These are phyloP conservation scores for Psylliodes chrysocephalus DNA, from an alignment of 2,888 invertebrate genomes.

Conservation along the genomic window DNA sequence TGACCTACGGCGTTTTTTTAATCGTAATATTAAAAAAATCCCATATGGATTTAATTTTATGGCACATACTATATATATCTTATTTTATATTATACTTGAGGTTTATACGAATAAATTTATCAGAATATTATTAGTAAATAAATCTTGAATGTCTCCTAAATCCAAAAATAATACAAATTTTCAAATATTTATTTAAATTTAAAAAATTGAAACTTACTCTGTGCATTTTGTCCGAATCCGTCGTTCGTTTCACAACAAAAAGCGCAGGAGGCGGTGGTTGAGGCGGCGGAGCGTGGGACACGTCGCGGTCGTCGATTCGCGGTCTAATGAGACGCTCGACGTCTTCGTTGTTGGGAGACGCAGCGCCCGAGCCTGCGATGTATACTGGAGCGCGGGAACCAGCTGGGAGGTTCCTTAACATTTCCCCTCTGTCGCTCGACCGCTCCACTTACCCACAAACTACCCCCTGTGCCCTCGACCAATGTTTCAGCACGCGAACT, in stretches of 20 bases:
- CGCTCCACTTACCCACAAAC: slow-evolving; percentile 29
- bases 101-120: no score
- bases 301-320: slow-evolving; percentile 55
- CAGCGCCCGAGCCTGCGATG: slow-evolving; percentile 42
- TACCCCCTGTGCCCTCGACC: slow-evolving; percentile 4
- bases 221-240: slow-evolving; percentile 43
- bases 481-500: slow-evolving; percentile 13
- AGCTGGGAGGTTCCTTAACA: slow-evolving; percentile 56
- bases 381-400: slow-evolving; percentile 62
- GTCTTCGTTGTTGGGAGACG: slow-evolving; percentile 36
- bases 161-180: no score
- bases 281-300: slow-evolving; percentile 53
- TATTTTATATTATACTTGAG: no score
- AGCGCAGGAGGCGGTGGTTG: slow-evolving; percentile 52
- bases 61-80: no score
- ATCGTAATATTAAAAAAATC: no score
- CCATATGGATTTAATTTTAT: no score
- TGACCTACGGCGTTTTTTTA: no score
- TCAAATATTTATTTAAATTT: no score
- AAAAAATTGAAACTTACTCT: slow-evolving; percentile 46
- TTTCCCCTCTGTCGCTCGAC: slow-evolving; percentile 42
- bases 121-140: no score
- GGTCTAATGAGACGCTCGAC: slow-evolving; percentile 50
- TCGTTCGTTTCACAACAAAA: slow-evolving; percentile 35
- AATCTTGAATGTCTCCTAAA: no score